Conservation (phyloP, 2,888 invertebrate genomes). For the Allophyes oxyacanthae region DNA sequence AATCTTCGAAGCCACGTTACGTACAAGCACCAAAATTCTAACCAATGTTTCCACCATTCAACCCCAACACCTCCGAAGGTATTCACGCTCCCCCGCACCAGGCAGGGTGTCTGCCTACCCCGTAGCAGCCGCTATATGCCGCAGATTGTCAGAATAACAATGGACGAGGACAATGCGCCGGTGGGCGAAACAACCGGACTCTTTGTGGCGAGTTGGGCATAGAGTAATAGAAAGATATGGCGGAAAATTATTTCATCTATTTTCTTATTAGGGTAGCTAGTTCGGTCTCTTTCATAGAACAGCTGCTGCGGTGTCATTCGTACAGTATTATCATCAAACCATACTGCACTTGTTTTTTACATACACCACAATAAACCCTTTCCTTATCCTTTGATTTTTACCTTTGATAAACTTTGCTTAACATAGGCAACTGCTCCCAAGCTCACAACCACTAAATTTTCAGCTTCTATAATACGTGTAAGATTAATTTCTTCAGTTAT, state of each 20-base stretch:
- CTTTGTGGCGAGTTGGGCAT: slow-evolving; percentile 74
- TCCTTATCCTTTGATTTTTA: no score
- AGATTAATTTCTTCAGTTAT: no score
- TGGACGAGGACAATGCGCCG: slow-evolving; percentile 79
- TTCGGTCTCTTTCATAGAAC: no score
- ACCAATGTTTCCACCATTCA: slow-evolving; percentile 39
- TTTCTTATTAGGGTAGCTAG: neutral
- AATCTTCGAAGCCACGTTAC: neutral
- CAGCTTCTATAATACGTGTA: no score
- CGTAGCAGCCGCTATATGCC: slow-evolving; percentile 42
- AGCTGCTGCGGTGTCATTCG: no score
- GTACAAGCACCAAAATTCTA: slow-evolving; percentile 23
- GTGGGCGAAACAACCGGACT: slow-evolving; percentile 81
- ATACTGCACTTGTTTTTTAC: no score
- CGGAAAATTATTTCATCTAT: neutral
- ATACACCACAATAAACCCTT: no score
- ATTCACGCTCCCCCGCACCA: slow-evolving; percentile 42
- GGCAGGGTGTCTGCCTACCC: slow-evolving; percentile 41
- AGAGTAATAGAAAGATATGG: slow-evolving; percentile 61
- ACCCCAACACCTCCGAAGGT: slow-evolving; percentile 43
- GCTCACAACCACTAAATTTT: no score
- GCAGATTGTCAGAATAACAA: slow-evolving; percentile 84
- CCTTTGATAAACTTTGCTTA: no score
- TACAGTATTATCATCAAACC: no score
- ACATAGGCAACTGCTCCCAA: no score